Percentiles rank a stretch among this genome's conserved stretches.
phyloP scores from a whole-genome alignment of 2,113 vertebrate genomes.

The Salminus brasiliensis region DNA sequence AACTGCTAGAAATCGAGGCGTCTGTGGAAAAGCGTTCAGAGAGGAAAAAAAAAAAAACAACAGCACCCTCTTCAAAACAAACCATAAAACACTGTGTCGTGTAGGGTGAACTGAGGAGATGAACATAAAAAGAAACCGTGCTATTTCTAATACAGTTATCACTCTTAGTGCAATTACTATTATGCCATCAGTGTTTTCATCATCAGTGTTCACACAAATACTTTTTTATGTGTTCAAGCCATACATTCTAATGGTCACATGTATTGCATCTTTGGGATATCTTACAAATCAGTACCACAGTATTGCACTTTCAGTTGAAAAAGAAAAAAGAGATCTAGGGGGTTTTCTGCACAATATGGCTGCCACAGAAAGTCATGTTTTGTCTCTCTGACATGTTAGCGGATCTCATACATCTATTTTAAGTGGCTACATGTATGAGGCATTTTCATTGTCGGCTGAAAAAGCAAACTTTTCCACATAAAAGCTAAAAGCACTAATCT shows the following conservation, averaged over 20 bases:
- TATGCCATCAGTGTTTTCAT: constrained; percentile 30
- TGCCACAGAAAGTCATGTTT: constrained; percentile 10
- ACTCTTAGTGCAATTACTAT: constrained; percentile 43
- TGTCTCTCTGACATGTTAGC: not conserved
- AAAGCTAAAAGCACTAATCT: not conserved
- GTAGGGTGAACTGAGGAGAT: constrained; percentile 16
- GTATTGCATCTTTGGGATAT: constrained; percentile 28
- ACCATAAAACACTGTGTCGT: constrained; percentile 19
- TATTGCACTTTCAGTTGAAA: constrained; percentile 39
- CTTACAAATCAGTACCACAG: constrained; percentile 38
- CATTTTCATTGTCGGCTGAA: constrained; percentile 8
- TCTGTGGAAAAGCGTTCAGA: constrained; percentile 6
- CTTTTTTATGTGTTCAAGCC: not conserved
- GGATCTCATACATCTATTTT: constrained; percentile 1
- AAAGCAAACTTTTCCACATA: constrained; percentile 17
- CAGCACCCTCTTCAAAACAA: constrained; percentile 32
- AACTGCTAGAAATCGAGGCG: constrained; percentile 5
- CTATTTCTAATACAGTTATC: constrained; percentile 42
- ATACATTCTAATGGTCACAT: constrained; percentile 34
- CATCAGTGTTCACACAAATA: constrained; percentile 27
- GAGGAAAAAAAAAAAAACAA: constrained; percentile 34
- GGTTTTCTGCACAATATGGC: constrained; percentile 25
- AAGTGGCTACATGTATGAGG: constrained; percentile 13
- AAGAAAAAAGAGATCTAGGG: constrained; percentile 34
- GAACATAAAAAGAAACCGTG: constrained; percentile 32